Conservation (phyloP, 2,113 vertebrate genomes). For the Fregetta grallaria region DNA sequence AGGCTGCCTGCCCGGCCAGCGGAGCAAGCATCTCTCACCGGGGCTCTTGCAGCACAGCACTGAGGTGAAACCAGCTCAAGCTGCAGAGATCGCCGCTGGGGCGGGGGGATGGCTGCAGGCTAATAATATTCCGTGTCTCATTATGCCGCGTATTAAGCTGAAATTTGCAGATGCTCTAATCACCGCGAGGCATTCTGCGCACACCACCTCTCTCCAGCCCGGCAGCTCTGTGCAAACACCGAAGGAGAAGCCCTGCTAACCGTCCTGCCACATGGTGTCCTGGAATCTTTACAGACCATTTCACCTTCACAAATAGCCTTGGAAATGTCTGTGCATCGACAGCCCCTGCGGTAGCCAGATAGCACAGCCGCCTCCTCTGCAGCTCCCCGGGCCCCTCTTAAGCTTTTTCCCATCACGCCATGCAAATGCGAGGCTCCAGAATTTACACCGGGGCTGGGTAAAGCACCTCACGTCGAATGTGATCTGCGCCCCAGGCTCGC, state of each 20-base stretch:
- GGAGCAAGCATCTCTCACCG: neutral
- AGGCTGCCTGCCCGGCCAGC: neutral
- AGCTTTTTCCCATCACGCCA: constrained; percentile 49
- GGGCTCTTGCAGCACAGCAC: neutral
- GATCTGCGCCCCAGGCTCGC: neutral
- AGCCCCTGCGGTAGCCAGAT: constrained; percentile 61
- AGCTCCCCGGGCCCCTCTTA: constrained; percentile 50
- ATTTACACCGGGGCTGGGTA: constrained; percentile 24
- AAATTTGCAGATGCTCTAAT: constrained; percentile 65
- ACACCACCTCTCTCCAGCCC: constrained; percentile 35
- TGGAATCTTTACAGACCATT: constrained; percentile 64
- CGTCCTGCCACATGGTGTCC: constrained; percentile 51
- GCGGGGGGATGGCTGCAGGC: constrained; percentile 52
- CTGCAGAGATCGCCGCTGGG: constrained; percentile 18
- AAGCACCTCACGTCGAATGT: neutral
- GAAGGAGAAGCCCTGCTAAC: constrained; percentile 47
- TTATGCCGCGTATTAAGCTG: constrained; percentile 54
- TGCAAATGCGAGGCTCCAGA: constrained; percentile 33
- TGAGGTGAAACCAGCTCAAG: neutral
- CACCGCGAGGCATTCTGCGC: constrained; percentile 22
- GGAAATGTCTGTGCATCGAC: constrained; percentile 60
- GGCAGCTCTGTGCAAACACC: constrained; percentile 36
- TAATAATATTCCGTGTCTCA: constrained; percentile 54
- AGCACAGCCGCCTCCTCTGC: constrained; percentile 31
- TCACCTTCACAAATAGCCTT: constrained; percentile 75